Evolutionary conservation across 2,888 invertebrate genomes (phyloP), one percentile per base, ranked within the genome.

Genomic region (Ferdinandea cuprea): DNA sequence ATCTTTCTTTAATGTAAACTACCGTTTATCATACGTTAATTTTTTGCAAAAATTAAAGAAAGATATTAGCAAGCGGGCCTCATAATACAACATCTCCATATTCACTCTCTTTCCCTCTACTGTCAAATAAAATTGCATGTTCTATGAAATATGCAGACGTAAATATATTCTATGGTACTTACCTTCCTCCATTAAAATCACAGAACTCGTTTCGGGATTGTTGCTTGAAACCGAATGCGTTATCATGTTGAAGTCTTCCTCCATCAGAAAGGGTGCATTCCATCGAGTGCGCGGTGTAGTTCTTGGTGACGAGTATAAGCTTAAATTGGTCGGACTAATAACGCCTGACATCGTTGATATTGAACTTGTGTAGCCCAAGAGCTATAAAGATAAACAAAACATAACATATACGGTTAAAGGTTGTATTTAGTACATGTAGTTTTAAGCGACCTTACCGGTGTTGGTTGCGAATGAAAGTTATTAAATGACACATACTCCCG

Each of bases 241-340:
- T 92, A 97, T 97, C 93, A 98, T 96, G 90, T 95, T 97, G 92
- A 98, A 98, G 92, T 98, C 98, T 89, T 98, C 98, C 89, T 98
- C 98, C 88, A 97, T 92, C 86, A 98, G 95, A 92, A 98, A 97
- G 63, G 96, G 95, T 63, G 96, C 94, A 90, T 95, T 97, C 98
- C 98, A 98, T 88, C 97, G 94, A 81, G 91, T 86, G 86, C 95
- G 93, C 83, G 94, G 94, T 78, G 94, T 94, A 86, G 94, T 94
- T 87, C 94, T 93, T 86, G 93, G 93, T 85, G 95, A 94, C 80
- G 96, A 96, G 89, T 97, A 95, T 89, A 97, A 93, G 90, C 95
- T 96, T 89, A 97, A 93, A 89, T 96, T 96, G 88, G 96, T 96
- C 87, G 97, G 96, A 89, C 96, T 96, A 90, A 97, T 96, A 87